Evolutionary conservation across 2,113 vertebrate species (phyloP), one percentile per base, ranked within the genome.

Genomic region (Callospermophilus lateralis): DNA sequence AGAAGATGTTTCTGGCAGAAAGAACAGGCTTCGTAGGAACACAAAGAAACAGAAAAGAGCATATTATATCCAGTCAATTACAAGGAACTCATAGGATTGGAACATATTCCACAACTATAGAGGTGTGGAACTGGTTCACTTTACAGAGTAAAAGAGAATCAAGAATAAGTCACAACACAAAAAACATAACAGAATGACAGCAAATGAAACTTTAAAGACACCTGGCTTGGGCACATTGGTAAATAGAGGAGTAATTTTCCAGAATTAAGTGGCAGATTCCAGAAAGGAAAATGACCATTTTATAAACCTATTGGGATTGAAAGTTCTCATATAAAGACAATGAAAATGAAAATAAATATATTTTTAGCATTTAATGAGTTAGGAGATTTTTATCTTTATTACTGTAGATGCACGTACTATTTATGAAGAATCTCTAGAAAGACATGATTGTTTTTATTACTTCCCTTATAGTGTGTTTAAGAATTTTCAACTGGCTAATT

Each of bases 401-500:
- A 79, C 16, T 73, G 79, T 48, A 39, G 45, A 61, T 63, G 2
- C 3, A 48, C 63, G 0, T 79, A 79, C 15, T 78, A 0, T 65
- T 95, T 94, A 91, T 51, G 30, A 22, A 72, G 15, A 58, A 16
- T 83, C n/a, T 94, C n/a, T 65, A 45, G 53, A 68, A 90, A 90
- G 15, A 70, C 8, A 22, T 9, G 5, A 67, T 72, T 70, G 37
- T 85, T 78, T 51, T 74, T 58, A 51, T 61, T 79, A 32, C 42
- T 45, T 84, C 65, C 7, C 17, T 76, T 58, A 37, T 65, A 63
- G 4, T 65, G 61, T 8, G 55, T 15, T 51, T 61, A 74, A 76
- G 8, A 94, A 73, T 11, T 92, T 81, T 86, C 19, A 84, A 67
- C 65, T 73, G 32, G 3, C 42, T 61, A 92, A 45, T 10, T 77